phyloP scores from a whole-genome alignment of 2,888 invertebrate genomes.

The Steinernema hermaphroditum region DNA sequence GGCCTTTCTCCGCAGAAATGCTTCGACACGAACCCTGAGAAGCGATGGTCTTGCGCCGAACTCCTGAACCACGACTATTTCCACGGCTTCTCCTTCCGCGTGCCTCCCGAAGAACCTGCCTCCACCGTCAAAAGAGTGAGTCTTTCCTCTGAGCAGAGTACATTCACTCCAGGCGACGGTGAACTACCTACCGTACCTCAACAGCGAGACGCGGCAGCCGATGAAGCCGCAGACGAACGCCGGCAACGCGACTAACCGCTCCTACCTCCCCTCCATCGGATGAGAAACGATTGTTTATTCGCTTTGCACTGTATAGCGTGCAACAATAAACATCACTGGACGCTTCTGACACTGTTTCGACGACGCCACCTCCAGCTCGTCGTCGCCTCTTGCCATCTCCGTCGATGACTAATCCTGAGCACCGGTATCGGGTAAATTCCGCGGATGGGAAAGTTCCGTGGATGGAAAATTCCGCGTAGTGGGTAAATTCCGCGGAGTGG shows the following conservation, averaged over 20 bases:
- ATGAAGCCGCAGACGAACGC: constrained; percentile 8
- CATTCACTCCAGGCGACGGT: neutral
- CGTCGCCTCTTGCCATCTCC: neutral
- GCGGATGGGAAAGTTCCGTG: too few species aligned
- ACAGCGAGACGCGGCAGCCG: constrained; percentile 11
- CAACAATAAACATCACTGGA: neutral
- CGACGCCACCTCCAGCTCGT: neutral
- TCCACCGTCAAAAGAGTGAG: constrained; percentile 6
- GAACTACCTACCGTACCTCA: constrained; percentile 27
- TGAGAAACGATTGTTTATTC: constrained; percentile 6
- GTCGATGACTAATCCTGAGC: neutral
- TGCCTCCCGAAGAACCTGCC: constrained; percentile 17
- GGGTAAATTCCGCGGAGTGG: too few species aligned
- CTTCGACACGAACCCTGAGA: constrained; percentile 88
- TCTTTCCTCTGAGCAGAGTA: too few species aligned
- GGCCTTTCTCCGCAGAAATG: constrained; percentile 77
- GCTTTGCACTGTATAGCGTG: neutral
- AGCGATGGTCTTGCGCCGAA: constrained; percentile 88
- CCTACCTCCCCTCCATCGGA: constrained; percentile 15
- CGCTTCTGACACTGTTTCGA: neutral
- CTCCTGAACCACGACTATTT: constrained; percentile 87
- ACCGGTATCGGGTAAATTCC: too few species aligned
- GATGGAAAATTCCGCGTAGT: too few species aligned
- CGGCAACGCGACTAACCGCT: constrained; percentile 2
- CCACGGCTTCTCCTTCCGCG: constrained; percentile 69